Percentiles rank a stretch among this genome's conserved stretches.
Evolutionary conservation across 1,140 invertebrate genomes (phyloP).

Genomic region (Drosophila auraria): DNA sequence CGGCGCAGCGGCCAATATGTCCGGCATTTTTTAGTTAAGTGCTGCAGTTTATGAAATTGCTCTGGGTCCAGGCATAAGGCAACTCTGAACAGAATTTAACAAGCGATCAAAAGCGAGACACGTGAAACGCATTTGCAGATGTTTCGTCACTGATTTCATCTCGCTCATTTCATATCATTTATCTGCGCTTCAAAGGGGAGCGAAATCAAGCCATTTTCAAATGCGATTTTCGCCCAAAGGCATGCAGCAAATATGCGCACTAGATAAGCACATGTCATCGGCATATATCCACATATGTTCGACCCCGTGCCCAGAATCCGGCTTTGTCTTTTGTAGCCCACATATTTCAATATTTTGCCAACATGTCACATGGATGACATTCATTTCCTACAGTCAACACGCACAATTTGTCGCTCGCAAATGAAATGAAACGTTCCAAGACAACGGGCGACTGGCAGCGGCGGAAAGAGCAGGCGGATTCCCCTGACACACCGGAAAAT

Average conservation of each 20-base stretch:
- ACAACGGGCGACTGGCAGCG: constrained; percentile 37
- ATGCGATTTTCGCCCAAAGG: constrained; percentile 24
- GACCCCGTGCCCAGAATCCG: constrained; percentile 22
- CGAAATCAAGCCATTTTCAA: constrained; percentile 30
- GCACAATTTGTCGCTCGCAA: constrained; percentile 79
- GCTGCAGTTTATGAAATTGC: constrained; percentile 47
- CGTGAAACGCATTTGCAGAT: constrained; percentile 18
- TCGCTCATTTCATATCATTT: not conserved
- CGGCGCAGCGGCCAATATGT: constrained; percentile 13
- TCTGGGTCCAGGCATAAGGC: constrained; percentile 10
- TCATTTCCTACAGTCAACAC: constrained; percentile 81
- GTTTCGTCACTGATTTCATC: constrained; percentile 15
- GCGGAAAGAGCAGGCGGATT: constrained; percentile 20
- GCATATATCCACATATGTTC: constrained; percentile 13
- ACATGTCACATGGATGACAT: constrained; percentile 79
- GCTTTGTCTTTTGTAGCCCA: constrained; percentile 25
- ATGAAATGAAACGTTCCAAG: constrained; percentile 70
- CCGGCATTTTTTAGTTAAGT: constrained; percentile 51
- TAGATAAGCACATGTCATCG: constrained; percentile 55
- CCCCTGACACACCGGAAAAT: constrained; percentile 57
- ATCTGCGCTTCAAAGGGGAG: constrained; percentile 25
- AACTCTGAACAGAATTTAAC: constrained; percentile 35
- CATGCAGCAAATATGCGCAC: constrained; percentile 43
- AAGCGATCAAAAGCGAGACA: constrained; percentile 15
- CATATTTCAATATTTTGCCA: constrained; percentile 78